Base-by-base conservation (phyloP, 1,140 invertebrate species). In the Scaptomyza pallida region DNA sequence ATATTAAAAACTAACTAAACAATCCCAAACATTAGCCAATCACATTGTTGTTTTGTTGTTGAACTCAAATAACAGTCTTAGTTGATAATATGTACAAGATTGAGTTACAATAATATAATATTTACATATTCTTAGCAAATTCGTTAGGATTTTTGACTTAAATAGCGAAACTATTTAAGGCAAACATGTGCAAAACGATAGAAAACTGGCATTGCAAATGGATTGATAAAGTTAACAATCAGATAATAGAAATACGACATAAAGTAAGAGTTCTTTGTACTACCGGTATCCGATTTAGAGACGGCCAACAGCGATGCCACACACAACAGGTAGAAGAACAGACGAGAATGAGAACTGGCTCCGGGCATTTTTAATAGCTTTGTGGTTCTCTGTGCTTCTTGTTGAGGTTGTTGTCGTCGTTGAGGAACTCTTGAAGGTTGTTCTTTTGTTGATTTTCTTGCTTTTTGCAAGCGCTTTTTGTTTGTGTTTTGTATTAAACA, bases 191-290 rank as follows among this genome's bases (percentile, higher is more conserved):
- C 89, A 72, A 90, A 88, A 51, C 89, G 81, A 77, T 89, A 90
- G 48, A 83, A 90, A 45, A 90, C 73, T 30, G 89, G 81, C 85
- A 90, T 90, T 16, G 89, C 89, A 60, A 88, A 90, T 0, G 89
- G 89, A 75, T 90, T 90, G 52, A 90, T 79, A 79, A 90, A 90
- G 59, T 90, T 90, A 37, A 90, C 69, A 56, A 89, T 47, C 40
- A 90, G 63, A 76, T 90, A 90, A 57, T 90, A 90, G 47, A 90
- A 90, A 71, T 90, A 90, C 19, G 89, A 90, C 85, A 90, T 83
- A 70, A 90, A 83, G 45, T 90, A 89, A 26, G 85, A 81, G 75
- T 83, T 88, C 65, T 83, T 90, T 78, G 82, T 88, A 90, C 89
- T 89, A 78, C 85, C 72, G 61, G 82, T 78, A 59, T 90, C 89